Percentiles rank a stretch among this genome's conserved stretches.
Evolutionary conservation across 64 coral and sea anemone genomes (phyloP).

Genomic region (Dendrophyllia cribrosa): DNA sequence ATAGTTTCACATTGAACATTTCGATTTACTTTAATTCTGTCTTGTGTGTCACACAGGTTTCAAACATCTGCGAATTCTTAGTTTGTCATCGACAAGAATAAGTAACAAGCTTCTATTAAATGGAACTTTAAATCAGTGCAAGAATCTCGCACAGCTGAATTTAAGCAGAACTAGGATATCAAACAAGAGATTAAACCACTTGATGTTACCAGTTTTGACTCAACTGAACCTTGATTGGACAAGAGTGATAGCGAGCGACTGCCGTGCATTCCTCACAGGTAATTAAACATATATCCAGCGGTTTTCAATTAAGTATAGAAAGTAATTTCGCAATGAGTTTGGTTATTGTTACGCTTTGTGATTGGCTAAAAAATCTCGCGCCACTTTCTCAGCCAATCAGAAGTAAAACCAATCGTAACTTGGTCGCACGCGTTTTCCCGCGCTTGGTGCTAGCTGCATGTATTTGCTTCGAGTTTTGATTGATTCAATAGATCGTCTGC

Average conservation of each 20-base stretch:
- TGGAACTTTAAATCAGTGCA: conserved; percentile 72
- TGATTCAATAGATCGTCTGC: no score
- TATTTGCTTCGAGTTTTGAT: no score
- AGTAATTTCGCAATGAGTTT: no score
- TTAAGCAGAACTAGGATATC: conserved; percentile 81
- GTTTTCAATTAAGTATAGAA: not conserved
- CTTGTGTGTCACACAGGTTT: conserved; percentile 45
- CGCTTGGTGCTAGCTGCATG: no score
- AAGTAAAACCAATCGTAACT: no score
- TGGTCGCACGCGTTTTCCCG: no score
- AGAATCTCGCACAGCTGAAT: conserved; percentile 70
- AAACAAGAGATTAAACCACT: conserved; percentile 65
- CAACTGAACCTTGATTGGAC: conserved; percentile 91
- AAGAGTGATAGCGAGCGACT: conserved; percentile 74
- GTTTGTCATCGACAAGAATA: conserved; percentile 85
- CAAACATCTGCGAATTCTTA: conserved; percentile 73
- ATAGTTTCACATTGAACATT: no score
- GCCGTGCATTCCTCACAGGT: conserved; percentile 79
- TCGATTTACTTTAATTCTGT: not conserved
- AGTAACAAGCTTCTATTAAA: conserved; percentile 66
- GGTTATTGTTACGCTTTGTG: no score
- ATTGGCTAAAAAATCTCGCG: no score
- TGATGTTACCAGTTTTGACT: conserved; percentile 64
- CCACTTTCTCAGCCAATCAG: no score
- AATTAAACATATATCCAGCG: not conserved